Percentiles rank a stretch among this genome's conserved stretches.
Conservation (phyloP, 2,113 vertebrate genomes). For the Semicossyphus pulcher region DNA sequence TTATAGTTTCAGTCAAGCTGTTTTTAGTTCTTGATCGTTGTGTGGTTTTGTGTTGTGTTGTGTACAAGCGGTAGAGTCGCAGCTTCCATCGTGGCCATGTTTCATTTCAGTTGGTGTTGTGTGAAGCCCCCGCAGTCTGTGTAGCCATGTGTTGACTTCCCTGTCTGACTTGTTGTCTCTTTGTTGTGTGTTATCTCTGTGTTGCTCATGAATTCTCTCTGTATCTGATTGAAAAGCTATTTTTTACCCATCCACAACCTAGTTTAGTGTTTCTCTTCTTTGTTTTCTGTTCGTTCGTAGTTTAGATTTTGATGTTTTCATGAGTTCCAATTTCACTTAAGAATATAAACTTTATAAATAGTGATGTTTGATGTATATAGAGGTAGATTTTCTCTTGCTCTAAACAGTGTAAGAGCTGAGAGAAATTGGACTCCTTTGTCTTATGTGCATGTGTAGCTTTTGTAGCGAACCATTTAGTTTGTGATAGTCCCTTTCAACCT, state of each 20-base stretch:
- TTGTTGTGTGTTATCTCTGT: constrained; percentile 31
- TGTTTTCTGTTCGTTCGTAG: neutral
- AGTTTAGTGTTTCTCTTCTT: constrained; percentile 13
- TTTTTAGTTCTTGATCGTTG: constrained; percentile 3
- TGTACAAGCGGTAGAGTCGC: neutral
- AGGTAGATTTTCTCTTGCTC: neutral
- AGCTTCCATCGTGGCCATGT: constrained; percentile 23
- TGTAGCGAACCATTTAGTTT: constrained; percentile 8
- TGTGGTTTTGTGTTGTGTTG: constrained; percentile 39
- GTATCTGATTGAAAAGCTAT: no score
- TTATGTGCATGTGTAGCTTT: constrained; percentile 15
- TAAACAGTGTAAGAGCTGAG: neutral
- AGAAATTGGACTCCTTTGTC: constrained; percentile 17
- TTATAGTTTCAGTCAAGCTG: constrained; percentile 17
- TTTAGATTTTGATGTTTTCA: constrained; percentile 6
- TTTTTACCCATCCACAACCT: neutral
- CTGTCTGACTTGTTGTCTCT: constrained; percentile 8
- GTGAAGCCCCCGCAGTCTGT: constrained; percentile 13
- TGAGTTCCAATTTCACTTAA: constrained; percentile 6
- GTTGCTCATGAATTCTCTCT: no score
- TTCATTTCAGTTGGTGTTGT: constrained; percentile 41
- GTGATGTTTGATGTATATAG: neutral
- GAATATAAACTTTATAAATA: no score
- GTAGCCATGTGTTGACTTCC: constrained; percentile 19
- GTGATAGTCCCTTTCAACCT: neutral